phyloP scores from a whole-genome alignment of 2,888 invertebrate species.

The Apodemia duryi region DNA sequence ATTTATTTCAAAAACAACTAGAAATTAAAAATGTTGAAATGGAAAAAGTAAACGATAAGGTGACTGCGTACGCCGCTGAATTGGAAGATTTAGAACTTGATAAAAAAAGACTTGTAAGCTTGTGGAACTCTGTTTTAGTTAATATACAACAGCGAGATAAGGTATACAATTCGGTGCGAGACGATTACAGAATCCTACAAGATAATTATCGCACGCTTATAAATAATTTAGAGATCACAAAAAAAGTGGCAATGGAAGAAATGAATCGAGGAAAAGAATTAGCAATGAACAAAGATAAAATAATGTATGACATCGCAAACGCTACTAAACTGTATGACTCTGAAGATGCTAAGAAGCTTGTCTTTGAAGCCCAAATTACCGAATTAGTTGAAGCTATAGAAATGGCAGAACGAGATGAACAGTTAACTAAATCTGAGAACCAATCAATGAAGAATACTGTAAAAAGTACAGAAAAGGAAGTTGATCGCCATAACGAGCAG shows the following conservation, averaged over 20 bases:
- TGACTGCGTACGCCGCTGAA: slow-evolving; percentile 85
- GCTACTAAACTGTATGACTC: slow-evolving; percentile 61
- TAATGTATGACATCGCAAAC: slow-evolving; percentile 75
- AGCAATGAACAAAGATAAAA: slow-evolving; percentile 78
- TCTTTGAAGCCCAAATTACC: slow-evolving; percentile 74
- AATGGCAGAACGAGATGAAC: slow-evolving; percentile 81
- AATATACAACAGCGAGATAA: slow-evolving; percentile 85
- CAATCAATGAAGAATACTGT: slow-evolving; percentile 71
- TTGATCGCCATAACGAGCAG: slow-evolving; percentile 68
- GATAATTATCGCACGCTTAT: slow-evolving; percentile 77
- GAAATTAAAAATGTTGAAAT: slow-evolving; percentile 82
- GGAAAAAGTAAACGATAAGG: slow-evolving; percentile 71
- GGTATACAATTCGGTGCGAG: slow-evolving; percentile 79
- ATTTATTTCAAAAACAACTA: slow-evolving; percentile 82
- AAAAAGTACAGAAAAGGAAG: slow-evolving; percentile 53
- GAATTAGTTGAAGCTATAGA: slow-evolving; percentile 79
- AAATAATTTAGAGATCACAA: slow-evolving; percentile 82
- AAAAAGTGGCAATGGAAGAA: slow-evolving; percentile 82
- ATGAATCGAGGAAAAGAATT: slow-evolving; percentile 83
- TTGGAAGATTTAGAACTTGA: slow-evolving; percentile 85
- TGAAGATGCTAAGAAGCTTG: slow-evolving; percentile 72
- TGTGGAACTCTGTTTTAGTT: slow-evolving; percentile 87
- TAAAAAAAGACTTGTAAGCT: slow-evolving; percentile 82
- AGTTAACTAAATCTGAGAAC: slow-evolving; percentile 71
- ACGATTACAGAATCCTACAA: slow-evolving; percentile 68